Evolutionary conservation across 2,888 invertebrate genomes (phyloP), one percentile per base, ranked within the genome.

Genomic region (Nomada fabriciana): DNA sequence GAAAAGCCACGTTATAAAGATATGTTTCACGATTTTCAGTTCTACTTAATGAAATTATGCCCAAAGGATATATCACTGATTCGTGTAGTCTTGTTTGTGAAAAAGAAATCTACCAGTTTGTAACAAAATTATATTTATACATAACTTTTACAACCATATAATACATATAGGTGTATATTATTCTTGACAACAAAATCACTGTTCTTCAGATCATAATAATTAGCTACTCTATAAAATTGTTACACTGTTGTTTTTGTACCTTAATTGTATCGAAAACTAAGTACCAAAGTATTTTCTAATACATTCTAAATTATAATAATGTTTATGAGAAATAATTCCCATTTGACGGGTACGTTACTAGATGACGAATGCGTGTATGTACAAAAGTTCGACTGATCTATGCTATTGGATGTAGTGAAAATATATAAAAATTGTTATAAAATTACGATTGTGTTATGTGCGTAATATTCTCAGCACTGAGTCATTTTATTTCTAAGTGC

Each of bases 71-170:
- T 65, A 42, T 43, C 29, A 68, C 52, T 79, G 29, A 63, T 59
- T 55, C 59, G 13, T 43, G 23, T 47, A 50, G n/a, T 15, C 55
- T 63, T 13, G 55, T 50, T 29, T 73, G 52, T 53, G 13, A 29
- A 57, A 68, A 63, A 7, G 42, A 61, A 13, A 68, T 61, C 15
- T 57, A 52, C 13, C 23, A 67, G 20, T 74, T 74, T 73, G 53
- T 83, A 84, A 80, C 63, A 84, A 83, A 79, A 76, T 55, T 84
- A 76, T 83, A 83, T 83, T 83, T 83, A 68, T 69, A 78, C 75
- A 83, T 73, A 29, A 76, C 76, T 82, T 82, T 70, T 79, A 82
- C 75, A 82, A 79, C 60, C 55, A 55, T 83, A 83, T 42, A 60
- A 75, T 83, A 68, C 57, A 67, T 60, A 36, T 65, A 65, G 20